A percentile compares a stretch with the other conserved stretches of the same genome.
These are phyloP conservation scores for Panthera leo DNA, from an alignment of 2,113 vertebrate genomes.

Conservation along the genomic window DNA sequence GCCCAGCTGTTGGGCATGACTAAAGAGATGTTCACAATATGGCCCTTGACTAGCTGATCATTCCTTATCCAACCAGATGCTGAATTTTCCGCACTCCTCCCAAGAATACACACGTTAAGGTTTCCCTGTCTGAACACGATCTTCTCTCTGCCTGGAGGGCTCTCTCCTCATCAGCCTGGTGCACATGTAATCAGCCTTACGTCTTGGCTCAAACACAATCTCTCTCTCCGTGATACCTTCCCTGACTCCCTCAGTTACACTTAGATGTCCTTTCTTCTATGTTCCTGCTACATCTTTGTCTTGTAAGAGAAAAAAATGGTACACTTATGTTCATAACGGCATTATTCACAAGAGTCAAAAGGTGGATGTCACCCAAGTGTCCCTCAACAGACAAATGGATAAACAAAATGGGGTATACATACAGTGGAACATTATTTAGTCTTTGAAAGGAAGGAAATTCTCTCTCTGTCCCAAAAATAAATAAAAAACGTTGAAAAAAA, in stretches of 20 bases:
- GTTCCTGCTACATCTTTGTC: background rate
- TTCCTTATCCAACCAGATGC: background rate
- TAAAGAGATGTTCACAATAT: background rate
- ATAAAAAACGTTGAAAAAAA: too few species aligned
- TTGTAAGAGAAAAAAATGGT: background rate
- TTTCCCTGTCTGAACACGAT: background rate
- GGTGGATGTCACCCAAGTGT: background rate
- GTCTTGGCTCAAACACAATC: background rate
- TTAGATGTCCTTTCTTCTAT: background rate
- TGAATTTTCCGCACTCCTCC: background rate
- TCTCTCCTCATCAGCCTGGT: background rate
- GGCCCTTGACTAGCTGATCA: background rate
- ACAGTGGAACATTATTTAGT: background rate
- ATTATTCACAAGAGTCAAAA: background rate
- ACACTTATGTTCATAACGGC: background rate
- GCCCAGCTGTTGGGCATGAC: background rate
- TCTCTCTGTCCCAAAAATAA: too few species aligned
- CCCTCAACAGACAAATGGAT: background rate
- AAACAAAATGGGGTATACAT: background rate
- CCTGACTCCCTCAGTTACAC: background rate
- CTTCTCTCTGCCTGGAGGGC: background rate
- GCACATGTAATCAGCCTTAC: background rate
- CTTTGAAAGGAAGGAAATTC: background rate
- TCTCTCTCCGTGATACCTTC: background rate
- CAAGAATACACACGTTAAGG: background rate